A percentile compares a stretch with the other conserved stretches of the same genome.
These are phyloP conservation scores for Trididemnum miniatum DNA, from an alignment of 23 tunicate genomes.

Conservation along the genomic window DNA sequence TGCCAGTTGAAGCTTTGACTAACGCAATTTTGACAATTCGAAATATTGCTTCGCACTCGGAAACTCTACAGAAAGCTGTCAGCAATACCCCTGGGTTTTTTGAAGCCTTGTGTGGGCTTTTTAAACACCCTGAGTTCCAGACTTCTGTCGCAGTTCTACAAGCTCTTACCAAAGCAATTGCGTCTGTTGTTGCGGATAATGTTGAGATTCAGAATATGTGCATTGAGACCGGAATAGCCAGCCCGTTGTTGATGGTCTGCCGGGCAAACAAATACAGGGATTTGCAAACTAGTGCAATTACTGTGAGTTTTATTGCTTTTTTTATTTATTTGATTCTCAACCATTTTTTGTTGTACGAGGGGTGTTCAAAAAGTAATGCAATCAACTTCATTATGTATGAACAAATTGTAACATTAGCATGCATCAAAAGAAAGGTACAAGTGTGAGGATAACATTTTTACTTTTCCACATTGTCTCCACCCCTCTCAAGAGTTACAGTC, in stretches of 20 bases:
- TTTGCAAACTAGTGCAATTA: slow-evolving; percentile 68
- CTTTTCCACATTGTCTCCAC: too few relatives aligned
- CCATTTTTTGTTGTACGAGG: too few relatives aligned
- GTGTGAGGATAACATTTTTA: too few relatives aligned
- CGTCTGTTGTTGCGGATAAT: slow-evolving; percentile 38
- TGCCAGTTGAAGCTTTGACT: slow-evolving; percentile 50
- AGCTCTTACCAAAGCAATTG: slow-evolving; percentile 56
- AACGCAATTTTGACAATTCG: slow-evolving; percentile 47
- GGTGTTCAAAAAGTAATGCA: too few relatives aligned
- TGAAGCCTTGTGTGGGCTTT: slow-evolving; percentile 44
- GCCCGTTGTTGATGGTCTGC: slow-evolving; percentile 56
- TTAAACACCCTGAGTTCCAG: slow-evolving; percentile 55
- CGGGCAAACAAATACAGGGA: slow-evolving; percentile 69
- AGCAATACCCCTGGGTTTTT: slow-evolving; percentile 49
- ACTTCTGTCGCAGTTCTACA: slow-evolving; percentile 45
- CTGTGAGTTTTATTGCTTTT: too few relatives aligned
- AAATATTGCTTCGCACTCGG: slow-evolving; percentile 33
- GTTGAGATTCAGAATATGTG: slow-evolving; percentile 63
- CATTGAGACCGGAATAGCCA: slow-evolving; percentile 54
- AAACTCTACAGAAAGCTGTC: slow-evolving; percentile 48
- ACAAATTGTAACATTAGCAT: too few relatives aligned
- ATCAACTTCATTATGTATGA: too few relatives aligned
- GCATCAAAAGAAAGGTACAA: too few relatives aligned
- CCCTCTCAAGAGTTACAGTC: too few relatives aligned
- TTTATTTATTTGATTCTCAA: too few relatives aligned